Conservation (phyloP, 2,888 invertebrate genomes). For the Helobdella robusta region DNA sequence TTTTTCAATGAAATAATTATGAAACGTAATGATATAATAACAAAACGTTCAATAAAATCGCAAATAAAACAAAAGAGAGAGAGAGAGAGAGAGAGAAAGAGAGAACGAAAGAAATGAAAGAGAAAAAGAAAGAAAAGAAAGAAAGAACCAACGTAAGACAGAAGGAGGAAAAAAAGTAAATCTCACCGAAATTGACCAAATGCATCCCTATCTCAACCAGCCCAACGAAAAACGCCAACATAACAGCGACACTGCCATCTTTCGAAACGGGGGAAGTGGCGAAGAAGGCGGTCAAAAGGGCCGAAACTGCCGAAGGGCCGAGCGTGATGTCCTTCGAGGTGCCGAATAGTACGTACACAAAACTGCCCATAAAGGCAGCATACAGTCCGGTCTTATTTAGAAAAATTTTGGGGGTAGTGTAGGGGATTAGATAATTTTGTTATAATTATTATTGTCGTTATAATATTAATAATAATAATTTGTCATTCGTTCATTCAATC, state of each 20-base stretch:
- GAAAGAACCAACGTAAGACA: no score
- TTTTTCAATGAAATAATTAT: no score
- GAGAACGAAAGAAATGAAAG: no score
- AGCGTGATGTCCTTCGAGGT: conserved; percentile 84
- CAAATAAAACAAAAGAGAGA: no score
- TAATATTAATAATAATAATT: neutral
- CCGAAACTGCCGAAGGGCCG: conserved; percentile 83
- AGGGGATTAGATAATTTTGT: neutral
- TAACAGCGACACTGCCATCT: conserved; percentile 43
- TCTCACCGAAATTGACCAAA: conserved; percentile 43
- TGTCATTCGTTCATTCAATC: no score
- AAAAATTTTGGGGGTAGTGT: neutral
- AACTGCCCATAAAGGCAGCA: conserved; percentile 81
- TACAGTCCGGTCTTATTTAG: conserved; percentile 71
- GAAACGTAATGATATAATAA: no score
- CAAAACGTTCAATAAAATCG: no score
- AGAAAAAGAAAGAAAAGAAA: no score
- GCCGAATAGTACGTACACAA: conserved; percentile 79
- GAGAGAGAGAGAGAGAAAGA: no score
- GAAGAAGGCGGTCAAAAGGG: conserved; percentile 61
- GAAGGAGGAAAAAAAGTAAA: no score
- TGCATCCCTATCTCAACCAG: conserved; percentile 45
- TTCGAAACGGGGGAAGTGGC: conserved; percentile 34
- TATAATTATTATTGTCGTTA: neutral
- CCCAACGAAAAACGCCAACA: conserved; percentile 44